Conservation (phyloP, 2,113 vertebrate genomes). For the Hiodon alosoides region DNA sequence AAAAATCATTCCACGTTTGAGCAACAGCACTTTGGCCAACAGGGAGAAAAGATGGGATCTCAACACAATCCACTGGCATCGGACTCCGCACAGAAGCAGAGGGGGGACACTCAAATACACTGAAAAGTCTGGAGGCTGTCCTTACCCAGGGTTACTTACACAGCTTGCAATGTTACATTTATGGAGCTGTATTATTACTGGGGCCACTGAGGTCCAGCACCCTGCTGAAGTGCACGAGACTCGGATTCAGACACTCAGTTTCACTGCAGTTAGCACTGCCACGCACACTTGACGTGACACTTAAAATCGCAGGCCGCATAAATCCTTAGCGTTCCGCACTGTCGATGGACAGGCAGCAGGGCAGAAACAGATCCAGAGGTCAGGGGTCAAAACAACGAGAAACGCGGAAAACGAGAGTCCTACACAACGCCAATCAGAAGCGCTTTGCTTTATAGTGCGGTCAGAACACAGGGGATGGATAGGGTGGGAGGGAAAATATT, state of each 20-base stretch:
- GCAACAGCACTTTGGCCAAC: constrained; percentile 9
- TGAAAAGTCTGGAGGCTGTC: no score
- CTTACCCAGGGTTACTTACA: no score
- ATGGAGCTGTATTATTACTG: no score
- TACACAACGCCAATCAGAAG: constrained; percentile 50
- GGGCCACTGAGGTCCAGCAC: no score
- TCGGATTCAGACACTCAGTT: constrained; percentile 9
- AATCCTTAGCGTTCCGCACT: constrained; percentile 27
- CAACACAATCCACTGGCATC: no score
- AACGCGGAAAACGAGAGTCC: constrained; percentile 53
- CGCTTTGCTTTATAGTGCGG: constrained; percentile 41
- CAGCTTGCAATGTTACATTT: no score
- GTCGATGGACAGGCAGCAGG: background rate
- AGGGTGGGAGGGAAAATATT: background rate
- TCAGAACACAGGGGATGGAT: constrained; percentile 11
- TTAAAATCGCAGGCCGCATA: constrained; percentile 18
- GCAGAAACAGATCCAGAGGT: constrained; percentile 34
- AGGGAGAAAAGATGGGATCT: no score
- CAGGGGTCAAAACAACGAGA: constrained; percentile 55
- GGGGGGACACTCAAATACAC: no score
- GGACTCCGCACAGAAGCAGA: no score
- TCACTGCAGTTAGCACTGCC: constrained; percentile 9
- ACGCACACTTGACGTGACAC: constrained; percentile 40
- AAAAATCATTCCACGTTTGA: constrained; percentile 17
- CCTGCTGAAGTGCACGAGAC: no score